These are phyloP conservation scores for Pyrgilauda ruficollis DNA, from an alignment of 2,113 vertebrate genomes.

Conservation along the genomic window DNA sequence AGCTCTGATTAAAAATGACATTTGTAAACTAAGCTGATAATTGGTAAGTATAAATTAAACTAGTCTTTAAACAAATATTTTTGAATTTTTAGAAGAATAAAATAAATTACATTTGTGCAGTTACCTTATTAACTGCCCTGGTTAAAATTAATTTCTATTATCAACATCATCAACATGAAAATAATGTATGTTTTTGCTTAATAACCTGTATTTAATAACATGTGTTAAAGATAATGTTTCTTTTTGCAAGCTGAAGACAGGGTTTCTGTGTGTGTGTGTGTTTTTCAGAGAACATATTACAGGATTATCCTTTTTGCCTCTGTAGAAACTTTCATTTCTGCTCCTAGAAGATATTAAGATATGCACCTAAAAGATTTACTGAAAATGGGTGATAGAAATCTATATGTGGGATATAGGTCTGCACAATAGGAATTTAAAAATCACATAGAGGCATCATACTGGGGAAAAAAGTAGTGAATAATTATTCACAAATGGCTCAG, in stretches of 20 bases:
- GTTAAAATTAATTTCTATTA: not conserved
- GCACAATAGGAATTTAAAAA: not conserved
- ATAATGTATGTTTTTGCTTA: not conserved
- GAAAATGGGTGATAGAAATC: not conserved
- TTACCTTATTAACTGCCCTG: not conserved
- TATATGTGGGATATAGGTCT: not conserved
- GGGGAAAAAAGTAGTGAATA: not conserved
- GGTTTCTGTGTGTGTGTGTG: not conserved
- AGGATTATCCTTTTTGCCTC: not conserved
- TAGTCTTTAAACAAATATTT: not conserved
- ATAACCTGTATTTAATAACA: not conserved
- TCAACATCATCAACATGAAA: not conserved
- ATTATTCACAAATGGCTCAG: not conserved
- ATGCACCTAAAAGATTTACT: not conserved
- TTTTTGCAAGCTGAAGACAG: not conserved
- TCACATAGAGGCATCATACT: not conserved
- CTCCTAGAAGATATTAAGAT: not conserved
- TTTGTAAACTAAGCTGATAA: not conserved
- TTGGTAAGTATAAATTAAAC: not conserved
- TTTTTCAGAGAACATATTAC: not conserved
- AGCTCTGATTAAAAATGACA: not conserved
- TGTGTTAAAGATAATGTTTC: not conserved
- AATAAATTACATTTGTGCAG: not conserved
- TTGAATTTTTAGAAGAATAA: not conserved
- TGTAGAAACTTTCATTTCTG: not conserved